Evolutionary conservation across 2,797 vertebrate species (phyloP), one percentile per base, ranked within the genome.

Genomic region (Microctenopoma lineatum): DNA sequence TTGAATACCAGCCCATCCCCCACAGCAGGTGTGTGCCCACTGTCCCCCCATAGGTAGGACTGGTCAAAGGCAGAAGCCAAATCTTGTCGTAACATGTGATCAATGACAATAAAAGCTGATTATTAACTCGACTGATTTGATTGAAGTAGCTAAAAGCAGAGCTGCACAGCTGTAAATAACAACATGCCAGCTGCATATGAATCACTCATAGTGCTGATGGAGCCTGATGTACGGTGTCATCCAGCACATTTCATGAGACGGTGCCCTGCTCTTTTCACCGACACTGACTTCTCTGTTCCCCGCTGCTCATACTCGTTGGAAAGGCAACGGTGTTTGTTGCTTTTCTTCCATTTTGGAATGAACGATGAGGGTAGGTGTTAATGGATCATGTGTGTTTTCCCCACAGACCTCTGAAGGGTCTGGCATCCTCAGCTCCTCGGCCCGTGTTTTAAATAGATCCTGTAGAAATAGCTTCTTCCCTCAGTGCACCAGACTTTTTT

Each of bases 361-460:
- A 75, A 59, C 50, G 47, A 75, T 69, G 64, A 82, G 12, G 59
- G 57, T 48, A 5, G 26, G 29, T 59, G 47, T 53, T 34, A 53
- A 68, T 47, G 66, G 64, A 42, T 61, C 46, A 27, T 58, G 57
- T 34, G 55, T 59, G 63, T 55, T 48, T 39, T 25, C 16, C 42
- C 41, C 4, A 48, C 53, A 36, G 59, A 64, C 59, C 63, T 65
- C 66, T 48, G 62, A 64, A 29, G 73, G 36, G 47, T 16, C 13
- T 1, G 45, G 15, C 14, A 2, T 66, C 62, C 69, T 71, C 58
- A 5, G 47, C 64, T 70, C 54, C 51, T 54, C 62, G 4, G 48
- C 51, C 8, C 1, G 36, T 14, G 63, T 55, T 63, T 81, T 73
- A 72, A 77, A 79, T 75, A 75, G 66, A 74, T 66, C 41, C 53